Conservation (phyloP, 1,140 invertebrate species). For the Leptestheria dahalacensis region DNA sequence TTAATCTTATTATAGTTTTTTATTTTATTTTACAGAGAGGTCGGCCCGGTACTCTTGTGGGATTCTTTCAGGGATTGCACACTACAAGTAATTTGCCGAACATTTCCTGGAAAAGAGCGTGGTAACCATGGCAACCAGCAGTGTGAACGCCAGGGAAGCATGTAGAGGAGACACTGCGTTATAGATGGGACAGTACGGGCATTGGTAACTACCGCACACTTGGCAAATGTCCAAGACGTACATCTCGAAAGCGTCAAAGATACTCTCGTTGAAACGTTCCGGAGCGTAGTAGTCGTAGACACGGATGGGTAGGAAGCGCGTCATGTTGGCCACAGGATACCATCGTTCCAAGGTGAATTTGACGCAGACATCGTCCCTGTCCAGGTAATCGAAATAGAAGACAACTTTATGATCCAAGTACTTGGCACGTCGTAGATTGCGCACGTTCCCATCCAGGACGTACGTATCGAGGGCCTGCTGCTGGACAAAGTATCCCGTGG, state of each 20-base stretch:
- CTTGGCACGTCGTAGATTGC: conserved; percentile 67
- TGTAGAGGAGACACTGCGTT: conserved; percentile 31
- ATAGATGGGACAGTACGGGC: conserved; percentile 88
- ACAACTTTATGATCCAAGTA: conserved; percentile 64
- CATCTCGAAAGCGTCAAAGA: conserved; percentile 76
- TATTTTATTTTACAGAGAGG: no score
- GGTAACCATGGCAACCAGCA: neutral
- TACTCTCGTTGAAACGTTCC: conserved; percentile 87
- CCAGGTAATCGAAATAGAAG: conserved; percentile 92
- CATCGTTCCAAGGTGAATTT: conserved; percentile 84
- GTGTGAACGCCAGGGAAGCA: conserved; percentile 2
- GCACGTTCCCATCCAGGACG: conserved; percentile 49
- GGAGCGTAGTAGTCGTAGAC: conserved; percentile 95
- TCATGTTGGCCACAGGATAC: conserved; percentile 93
- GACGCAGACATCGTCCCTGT: conserved; percentile 66
- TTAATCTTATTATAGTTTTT: neutral
- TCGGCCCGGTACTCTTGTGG: neutral
- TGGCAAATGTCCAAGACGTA: conserved; percentile 89
- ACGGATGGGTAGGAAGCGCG: conserved; percentile 70
- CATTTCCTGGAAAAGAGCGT: neutral
- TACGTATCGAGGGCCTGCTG: conserved; percentile 76
- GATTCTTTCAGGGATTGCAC: conserved; percentile 2
- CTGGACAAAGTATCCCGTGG: conserved; percentile 85
- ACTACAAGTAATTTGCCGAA: neutral
- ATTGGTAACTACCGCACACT: conserved; percentile 95